A percentile compares a stretch with the other conserved stretches of the same genome.
These are phyloP conservation scores for Paramisgurnus dabryanus DNA, from an alignment of 2,113 vertebrate genomes.

Conservation along the genomic window DNA sequence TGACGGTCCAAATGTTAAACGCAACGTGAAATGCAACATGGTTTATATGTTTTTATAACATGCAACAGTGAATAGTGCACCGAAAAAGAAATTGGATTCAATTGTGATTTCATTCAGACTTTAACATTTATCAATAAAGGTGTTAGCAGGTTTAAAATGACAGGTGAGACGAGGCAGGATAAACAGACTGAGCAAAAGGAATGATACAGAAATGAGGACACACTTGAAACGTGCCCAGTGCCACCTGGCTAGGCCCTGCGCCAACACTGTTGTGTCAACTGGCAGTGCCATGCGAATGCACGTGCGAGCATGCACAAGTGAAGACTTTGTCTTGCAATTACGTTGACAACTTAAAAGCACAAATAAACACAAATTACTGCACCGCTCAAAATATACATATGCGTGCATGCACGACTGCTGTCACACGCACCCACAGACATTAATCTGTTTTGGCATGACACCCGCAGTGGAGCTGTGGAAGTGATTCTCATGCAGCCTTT, in stretches of 20 bases:
- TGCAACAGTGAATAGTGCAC: no score
- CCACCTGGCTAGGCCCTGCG: constrained; percentile 62
- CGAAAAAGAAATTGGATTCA: not conserved
- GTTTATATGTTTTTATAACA: no score
- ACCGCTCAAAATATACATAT: not conserved
- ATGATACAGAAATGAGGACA: constrained; percentile 62
- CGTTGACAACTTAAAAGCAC: not conserved
- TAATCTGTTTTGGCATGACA: constrained; percentile 28
- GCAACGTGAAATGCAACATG: no score
- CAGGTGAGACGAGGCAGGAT: constrained; percentile 51
- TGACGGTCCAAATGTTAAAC: no score
- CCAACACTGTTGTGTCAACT: constrained; percentile 54
- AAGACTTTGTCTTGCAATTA: not conserved
- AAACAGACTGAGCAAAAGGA: constrained; percentile 56
- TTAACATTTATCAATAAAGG: constrained; percentile 13
- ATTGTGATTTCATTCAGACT: not conserved
- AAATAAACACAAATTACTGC: constrained; percentile 12
- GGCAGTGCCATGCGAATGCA: constrained; percentile 37
- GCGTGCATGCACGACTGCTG: not conserved
- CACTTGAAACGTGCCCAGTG: constrained; percentile 58
- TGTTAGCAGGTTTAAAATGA: constrained; percentile 28
- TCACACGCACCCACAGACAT: not conserved
- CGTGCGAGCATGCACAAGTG: not conserved
- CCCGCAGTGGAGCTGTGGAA: not conserved
- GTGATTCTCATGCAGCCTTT: constrained; percentile 6